Evolutionary conservation across 2,888 invertebrate genomes (phyloP), one percentile per base, ranked within the genome.

Genomic region (Heliconius erato): DNA sequence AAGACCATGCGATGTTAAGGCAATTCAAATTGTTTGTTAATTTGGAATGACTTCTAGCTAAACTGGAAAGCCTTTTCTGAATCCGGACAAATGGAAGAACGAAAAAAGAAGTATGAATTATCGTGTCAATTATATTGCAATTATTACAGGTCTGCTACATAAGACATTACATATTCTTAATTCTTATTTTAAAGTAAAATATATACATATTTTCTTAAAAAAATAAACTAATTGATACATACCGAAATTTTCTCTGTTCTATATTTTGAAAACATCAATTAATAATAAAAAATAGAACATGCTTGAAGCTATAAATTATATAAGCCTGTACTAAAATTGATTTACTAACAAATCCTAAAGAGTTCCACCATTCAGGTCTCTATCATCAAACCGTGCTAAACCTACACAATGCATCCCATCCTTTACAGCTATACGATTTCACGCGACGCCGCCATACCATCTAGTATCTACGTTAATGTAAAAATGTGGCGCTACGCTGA

Each of bases 401-500:
- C 11, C n/a, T n/a, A 63, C 35, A 79, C 35, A 79, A 54, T 79
- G 84, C 77, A 49, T 44, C 40, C 59, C 28, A 12, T 71, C 44
- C 84, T 49, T 68, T 69, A 69, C 78, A 69, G 28, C 79, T 81
- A 82, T 78, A 79, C 80, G 74, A 77, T 83, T 84, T 82, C 76
- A 79, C 80, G 84, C 82, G 82, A 81, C 82, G 74, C 78, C 72
- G 54, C 65, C 74, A 35, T 40, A 68, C 74, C 67, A 67, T 32
- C 67, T 67, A 67, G 67, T 40, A 74, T 80, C 82, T 74, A 74
- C 78, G 68, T 80, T 81, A 83, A 83, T 83, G 80, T 80, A 81
- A 83, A 83, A 83, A 74, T 82, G 79, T 79, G 72, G 77, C 68
- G 81, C 81, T 69, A 72, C 72, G 80, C 71, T 80, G 80, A 78